Base-by-base conservation (phyloP, 2,113 vertebrate species). In the Notiomystis cincta region DNA sequence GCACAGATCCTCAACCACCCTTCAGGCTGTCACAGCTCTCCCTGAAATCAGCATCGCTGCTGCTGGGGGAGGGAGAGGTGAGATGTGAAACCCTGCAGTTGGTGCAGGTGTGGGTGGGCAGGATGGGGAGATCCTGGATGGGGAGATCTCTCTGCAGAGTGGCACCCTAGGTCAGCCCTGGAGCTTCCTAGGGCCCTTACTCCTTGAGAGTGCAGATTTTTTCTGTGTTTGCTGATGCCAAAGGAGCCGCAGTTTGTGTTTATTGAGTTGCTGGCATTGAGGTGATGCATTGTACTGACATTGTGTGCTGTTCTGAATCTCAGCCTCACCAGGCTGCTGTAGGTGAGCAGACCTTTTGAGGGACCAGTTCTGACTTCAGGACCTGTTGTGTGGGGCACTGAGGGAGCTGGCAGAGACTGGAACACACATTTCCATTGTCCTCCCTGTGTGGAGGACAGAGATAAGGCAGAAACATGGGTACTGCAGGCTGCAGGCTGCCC, bases 91-190 rank as follows among this genome's bases (percentile, higher is more conserved):
- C 23, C 18, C 35, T 51, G 48, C 24, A 14, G 53, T 17, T 28
- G 42, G 12, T 12, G 50, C 7, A 44, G 66, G 9, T 2, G 4
- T 28, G 0, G 0, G n/a, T 5, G 53, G 27, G 50, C 48, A 75
- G 48, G n/a, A n/a, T n/a, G n/a, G n/a, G n/a, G n/a, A n/a, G n/a
- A n/a, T n/a, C n/a, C 44, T 12, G 15, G 7, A 12, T 31, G 4
- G 35, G 23, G 45, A 25, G 17, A 19, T 15, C 2, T 54, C 60
- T 27, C 66, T 24, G 2, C 18, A 22, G 48, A 58, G 33, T 5
- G 13, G 38, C 8, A 1, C 75, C 82, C 65, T 28, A n/a, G 84
- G 66, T 42, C 44, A 30, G 56, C 48, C 71, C 84, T 16, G 25
- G 70, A 73, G 66, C 85, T 50, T 64, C 64, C 51, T 18, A 4